Percentiles rank a stretch among this genome's conserved stretches.
Conservation (phyloP, 2,113 vertebrate species). For the Tupaia chinensis region DNA sequence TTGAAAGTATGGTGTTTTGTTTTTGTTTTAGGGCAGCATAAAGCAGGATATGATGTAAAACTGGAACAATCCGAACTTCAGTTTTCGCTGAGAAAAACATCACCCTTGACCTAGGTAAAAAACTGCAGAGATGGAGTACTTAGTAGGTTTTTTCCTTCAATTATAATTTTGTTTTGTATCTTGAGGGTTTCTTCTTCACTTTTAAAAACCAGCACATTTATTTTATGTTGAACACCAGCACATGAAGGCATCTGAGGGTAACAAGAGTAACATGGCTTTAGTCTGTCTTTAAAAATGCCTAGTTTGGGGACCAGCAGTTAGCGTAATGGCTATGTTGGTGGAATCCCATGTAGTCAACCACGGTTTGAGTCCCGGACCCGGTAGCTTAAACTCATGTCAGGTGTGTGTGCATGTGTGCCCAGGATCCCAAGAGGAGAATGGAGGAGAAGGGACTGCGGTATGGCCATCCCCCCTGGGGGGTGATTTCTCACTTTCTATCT, state of each 20-base stretch:
- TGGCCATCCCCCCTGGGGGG: too few relatives aligned
- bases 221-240: not conserved
- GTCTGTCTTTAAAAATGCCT: not conserved
- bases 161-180: not conserved
- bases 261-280: not conserved
- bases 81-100: constrained; percentile 8
- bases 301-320: not conserved
- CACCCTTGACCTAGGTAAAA: not conserved
- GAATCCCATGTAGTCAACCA: too few relatives aligned
- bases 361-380: too few relatives aligned
- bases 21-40: constrained; percentile 17
- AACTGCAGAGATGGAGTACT: not conserved
- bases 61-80: not conserved
- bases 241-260: not conserved
- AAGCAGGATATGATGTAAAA: not conserved
- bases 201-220: not conserved
- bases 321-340: too few relatives aligned
- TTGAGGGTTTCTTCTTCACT: not conserved
- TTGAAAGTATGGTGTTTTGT: not conserved
- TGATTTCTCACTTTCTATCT: too few relatives aligned
- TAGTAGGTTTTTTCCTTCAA: not conserved
- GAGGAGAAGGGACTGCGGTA: too few relatives aligned
- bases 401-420: too few relatives aligned
- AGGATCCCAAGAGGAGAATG: too few relatives aligned
- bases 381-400: too few relatives aligned